Evolutionary conservation across 2,888 invertebrate species (phyloP).

Genomic region (Chrysolina oricalcia): DNA sequence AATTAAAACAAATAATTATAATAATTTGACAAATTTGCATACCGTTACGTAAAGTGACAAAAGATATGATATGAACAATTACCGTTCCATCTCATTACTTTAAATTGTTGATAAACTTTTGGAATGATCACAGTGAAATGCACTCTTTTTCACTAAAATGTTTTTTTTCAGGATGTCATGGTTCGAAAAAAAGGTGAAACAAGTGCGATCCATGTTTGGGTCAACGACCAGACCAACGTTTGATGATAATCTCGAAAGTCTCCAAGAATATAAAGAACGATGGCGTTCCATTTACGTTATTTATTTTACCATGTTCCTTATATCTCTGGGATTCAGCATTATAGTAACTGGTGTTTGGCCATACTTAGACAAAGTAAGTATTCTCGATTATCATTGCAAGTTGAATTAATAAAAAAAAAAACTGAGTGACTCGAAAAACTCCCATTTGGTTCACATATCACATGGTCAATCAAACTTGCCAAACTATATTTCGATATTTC

Average conservation of each 20-base stretch:
- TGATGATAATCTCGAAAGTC: constrained; percentile 77
- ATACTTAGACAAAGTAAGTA: constrained; percentile 85
- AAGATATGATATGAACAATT: no score
- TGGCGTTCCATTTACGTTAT: constrained; percentile 87
- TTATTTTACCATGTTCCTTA: constrained; percentile 92
- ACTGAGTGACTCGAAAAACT: no score
- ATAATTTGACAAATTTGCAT: no score
- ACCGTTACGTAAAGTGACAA: no score
- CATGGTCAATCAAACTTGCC: no score
- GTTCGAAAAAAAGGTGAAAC: constrained; percentile 54
- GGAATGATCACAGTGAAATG: neutral
- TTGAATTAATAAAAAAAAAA: no score
- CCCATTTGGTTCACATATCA: no score
- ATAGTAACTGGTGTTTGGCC: constrained; percentile 92
- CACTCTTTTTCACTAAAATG: neutral
- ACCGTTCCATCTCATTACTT: no score
- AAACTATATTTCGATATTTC: no score
- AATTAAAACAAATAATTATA: no score
- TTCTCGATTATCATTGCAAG: neutral
- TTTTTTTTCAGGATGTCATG: constrained; percentile 53
- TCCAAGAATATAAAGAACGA: constrained; percentile 79
- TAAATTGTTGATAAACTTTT: no score
- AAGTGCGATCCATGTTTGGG: constrained; percentile 55
- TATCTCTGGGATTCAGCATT: constrained; percentile 91
- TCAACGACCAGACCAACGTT: constrained; percentile 49